phyloP scores from a whole-genome alignment of 2,888 invertebrate genomes.

The Adelognathus sp. region DNA sequence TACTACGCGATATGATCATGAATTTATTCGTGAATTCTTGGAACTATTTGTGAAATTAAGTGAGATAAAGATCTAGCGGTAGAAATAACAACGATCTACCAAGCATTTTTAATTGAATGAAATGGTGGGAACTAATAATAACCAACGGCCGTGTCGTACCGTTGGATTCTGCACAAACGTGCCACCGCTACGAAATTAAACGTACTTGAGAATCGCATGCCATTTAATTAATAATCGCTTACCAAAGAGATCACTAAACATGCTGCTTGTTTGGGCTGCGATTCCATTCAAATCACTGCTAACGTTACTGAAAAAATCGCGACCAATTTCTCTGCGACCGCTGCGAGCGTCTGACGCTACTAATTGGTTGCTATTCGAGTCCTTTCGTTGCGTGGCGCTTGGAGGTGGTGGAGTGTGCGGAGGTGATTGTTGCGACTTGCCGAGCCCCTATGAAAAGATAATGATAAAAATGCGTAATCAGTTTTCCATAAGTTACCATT shows the following conservation, averaged over 20 bases:
- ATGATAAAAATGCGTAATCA: neutral
- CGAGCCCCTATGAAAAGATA: constrained; percentile 78
- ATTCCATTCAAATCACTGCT: constrained; percentile 96
- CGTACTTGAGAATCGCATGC: too few species aligned
- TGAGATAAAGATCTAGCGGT: neutral
- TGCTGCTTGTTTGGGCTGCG: constrained; percentile 95
- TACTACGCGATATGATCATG: too few species aligned
- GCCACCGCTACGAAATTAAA: neutral
- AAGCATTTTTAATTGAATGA: neutral
- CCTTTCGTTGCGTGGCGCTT: constrained; percentile 80
- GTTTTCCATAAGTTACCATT: neutral
- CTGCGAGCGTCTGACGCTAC: constrained; percentile 84
- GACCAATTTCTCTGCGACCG: constrained; percentile 83
- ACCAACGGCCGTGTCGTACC: neutral
- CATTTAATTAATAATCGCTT: too few species aligned
- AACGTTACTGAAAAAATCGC: constrained; percentile 94
- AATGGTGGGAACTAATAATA: neutral
- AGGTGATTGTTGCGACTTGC: constrained; percentile 81
- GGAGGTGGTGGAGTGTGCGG: constrained; percentile 73
- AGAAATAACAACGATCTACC: neutral
- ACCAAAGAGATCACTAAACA: constrained; percentile 97
- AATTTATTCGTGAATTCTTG: neutral
- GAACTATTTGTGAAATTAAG: neutral
- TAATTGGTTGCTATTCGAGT: constrained; percentile 84
- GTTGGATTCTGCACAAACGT: neutral